These are phyloP conservation scores for Sebastes minor DNA, from an alignment of 2,797 vertebrate species.

Conservation along the genomic window DNA sequence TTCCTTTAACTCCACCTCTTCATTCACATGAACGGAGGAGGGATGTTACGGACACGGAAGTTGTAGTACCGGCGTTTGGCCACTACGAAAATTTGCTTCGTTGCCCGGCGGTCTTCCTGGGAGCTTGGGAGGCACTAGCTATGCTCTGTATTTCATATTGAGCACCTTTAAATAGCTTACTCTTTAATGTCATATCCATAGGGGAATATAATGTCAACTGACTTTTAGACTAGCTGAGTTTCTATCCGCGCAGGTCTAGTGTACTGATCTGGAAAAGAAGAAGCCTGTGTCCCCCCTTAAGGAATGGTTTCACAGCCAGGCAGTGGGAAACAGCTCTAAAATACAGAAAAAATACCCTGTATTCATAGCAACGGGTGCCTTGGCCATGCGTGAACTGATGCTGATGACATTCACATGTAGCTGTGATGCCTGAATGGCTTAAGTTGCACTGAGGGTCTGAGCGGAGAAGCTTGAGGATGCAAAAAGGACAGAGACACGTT, in stretches of 20 bases:
- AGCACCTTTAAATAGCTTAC: background rate
- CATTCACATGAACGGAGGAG: no score
- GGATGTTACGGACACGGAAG: background rate
- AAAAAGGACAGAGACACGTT: slow-evolving; percentile 29
- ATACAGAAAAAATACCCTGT: slow-evolving; percentile 39
- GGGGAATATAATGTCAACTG: slow-evolving; percentile 12
- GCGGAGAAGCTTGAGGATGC: slow-evolving; percentile 44
- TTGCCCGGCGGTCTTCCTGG: background rate
- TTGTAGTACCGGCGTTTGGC: background rate
- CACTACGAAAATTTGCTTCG: background rate
- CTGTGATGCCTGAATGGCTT: slow-evolving; percentile 65
- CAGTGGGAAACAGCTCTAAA: slow-evolving; percentile 37
- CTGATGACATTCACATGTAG: slow-evolving; percentile 80
- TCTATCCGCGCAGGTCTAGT: slow-evolving; percentile 32
- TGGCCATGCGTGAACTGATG: slow-evolving; percentile 75
- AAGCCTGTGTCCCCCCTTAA: slow-evolving; percentile 28
- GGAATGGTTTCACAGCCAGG: slow-evolving; percentile 57
- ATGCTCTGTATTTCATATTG: background rate
- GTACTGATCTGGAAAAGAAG: slow-evolving; percentile 59
- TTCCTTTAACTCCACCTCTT: no score
- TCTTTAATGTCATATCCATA: slow-evolving; percentile 1
- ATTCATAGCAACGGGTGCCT: slow-evolving; percentile 46
- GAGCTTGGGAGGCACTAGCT: background rate
- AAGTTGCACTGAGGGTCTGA: slow-evolving; percentile 54
- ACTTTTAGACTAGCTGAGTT: slow-evolving; percentile 41